phyloP scores from a whole-genome alignment of 2,888 invertebrate species.

The Lepidochitona cinerea region DNA sequence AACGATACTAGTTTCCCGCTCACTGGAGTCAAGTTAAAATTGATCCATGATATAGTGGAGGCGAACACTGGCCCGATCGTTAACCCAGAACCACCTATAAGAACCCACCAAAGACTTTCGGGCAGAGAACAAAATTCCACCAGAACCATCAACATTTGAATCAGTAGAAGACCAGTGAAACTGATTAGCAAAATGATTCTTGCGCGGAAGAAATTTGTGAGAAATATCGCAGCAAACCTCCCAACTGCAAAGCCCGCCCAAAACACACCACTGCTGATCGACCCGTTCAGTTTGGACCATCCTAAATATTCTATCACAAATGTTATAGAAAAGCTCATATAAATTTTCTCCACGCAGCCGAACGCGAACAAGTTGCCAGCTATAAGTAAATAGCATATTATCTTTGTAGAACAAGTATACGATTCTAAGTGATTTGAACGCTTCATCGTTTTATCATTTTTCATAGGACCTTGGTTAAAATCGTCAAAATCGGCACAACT shows the following conservation, averaged over 20 bases:
- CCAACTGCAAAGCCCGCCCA: constrained; percentile 21
- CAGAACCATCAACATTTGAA: constrained; percentile 10
- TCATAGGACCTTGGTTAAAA: too few relatives aligned
- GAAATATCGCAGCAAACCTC: constrained; percentile 24
- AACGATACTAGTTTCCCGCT: constrained; percentile 37
- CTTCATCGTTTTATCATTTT: too few relatives aligned
- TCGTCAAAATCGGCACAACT: background rate
- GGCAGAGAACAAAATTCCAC: constrained; percentile 14
- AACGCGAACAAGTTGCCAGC: background rate
- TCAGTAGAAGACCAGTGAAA: constrained; percentile 16
- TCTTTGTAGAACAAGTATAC: too few relatives aligned
- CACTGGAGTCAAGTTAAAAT: constrained; percentile 35
- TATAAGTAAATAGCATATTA: background rate
- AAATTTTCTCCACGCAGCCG: background rate
- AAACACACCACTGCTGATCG: constrained; percentile 11
- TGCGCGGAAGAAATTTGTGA: constrained; percentile 20
- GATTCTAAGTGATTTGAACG: too few relatives aligned
- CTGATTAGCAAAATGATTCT: background rate
- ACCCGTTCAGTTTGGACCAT: constrained; percentile 17
- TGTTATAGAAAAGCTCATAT: background rate
- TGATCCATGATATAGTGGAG: constrained; percentile 41
- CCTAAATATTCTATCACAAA: constrained; percentile 21
- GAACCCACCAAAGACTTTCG: constrained; percentile 30
- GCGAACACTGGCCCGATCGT: constrained; percentile 41
- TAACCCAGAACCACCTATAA: constrained; percentile 32